Evolutionary conservation across 2,888 invertebrate species (phyloP).

Genomic region (Ypsolopha sequella): DNA sequence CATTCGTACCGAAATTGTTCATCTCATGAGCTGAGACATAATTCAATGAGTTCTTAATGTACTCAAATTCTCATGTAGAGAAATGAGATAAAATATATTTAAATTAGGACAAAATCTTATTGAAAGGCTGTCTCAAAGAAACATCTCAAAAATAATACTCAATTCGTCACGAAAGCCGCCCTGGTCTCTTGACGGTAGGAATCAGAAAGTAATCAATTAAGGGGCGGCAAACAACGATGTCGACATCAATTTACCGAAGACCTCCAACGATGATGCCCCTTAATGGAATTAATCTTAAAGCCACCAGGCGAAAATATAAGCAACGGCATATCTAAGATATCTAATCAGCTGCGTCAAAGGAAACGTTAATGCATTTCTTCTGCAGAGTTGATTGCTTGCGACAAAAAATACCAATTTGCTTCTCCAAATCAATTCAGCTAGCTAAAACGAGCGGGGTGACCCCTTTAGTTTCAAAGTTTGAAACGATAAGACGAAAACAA

Average conservation of each 20-base stretch:
- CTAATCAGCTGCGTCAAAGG: not conserved
- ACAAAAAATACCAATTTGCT: too few relatives aligned
- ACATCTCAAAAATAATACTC: conserved; percentile 10
- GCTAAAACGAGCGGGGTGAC: too few relatives aligned
- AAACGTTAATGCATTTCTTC: not conserved
- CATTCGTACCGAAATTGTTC: too few relatives aligned
- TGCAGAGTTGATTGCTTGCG: not conserved
- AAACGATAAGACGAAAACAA: not conserved
- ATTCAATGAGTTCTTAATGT: too few relatives aligned
- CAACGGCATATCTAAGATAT: not conserved
- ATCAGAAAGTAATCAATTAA: conserved; percentile 37
- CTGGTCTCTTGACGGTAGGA: conserved; percentile 17
- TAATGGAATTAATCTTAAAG: conserved; percentile 25
- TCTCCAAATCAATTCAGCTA: too few relatives aligned
- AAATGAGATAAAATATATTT: too few relatives aligned
- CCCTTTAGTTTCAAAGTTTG: not conserved
- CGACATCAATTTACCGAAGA: conserved; percentile 25
- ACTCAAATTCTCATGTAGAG: too few relatives aligned
- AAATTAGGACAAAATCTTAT: too few relatives aligned
- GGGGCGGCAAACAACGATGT: conserved; percentile 23
- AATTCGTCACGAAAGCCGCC: conserved; percentile 29
- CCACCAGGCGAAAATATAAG: conserved; percentile 6
- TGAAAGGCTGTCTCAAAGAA: too few relatives aligned
- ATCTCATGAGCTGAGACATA: too few relatives aligned
- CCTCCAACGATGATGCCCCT: conserved; percentile 14